These are phyloP conservation scores for Nebria brevicollis DNA, from an alignment of 2,888 invertebrate genomes.

Conservation along the genomic window DNA sequence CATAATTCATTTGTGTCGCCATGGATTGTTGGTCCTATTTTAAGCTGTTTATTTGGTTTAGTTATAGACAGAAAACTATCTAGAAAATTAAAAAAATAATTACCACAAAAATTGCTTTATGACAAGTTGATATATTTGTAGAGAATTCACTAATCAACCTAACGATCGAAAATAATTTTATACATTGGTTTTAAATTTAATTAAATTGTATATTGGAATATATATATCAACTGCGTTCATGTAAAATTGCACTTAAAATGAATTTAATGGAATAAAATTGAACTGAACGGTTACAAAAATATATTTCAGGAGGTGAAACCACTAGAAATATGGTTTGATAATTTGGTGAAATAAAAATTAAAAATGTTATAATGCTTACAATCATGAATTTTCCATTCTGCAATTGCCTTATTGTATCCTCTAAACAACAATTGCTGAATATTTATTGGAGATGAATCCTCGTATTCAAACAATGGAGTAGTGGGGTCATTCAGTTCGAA, in stretches of 20 bases:
- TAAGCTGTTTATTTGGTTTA: not conserved
- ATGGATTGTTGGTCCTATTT: not conserved
- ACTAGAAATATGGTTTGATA: not conserved
- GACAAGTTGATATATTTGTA: not conserved
- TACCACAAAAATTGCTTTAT: not conserved
- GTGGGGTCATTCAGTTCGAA: not conserved
- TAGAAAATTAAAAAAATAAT: constrained; percentile 10
- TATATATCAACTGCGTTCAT: no score
- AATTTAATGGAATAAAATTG: no score
- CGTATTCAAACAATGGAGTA: constrained; percentile 9
- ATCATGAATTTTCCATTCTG: constrained; percentile 32
- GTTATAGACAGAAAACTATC: constrained; percentile 16
- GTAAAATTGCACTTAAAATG: no score
- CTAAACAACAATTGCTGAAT: not conserved
- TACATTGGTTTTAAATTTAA: no score
- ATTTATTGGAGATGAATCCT: not conserved
- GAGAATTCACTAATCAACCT: no score
- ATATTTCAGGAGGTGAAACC: no score
- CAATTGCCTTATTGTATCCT: not conserved
- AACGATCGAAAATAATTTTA: no score
- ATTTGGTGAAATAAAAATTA: not conserved
- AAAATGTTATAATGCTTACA: constrained; percentile 9
- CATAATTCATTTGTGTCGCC: constrained; percentile 8
- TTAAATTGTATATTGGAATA: no score
- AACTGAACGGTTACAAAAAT: no score